Percentiles rank a stretch among this genome's conserved stretches.
Conservation (phyloP, 2,797 vertebrate species). For the Crenuchus spilurus region DNA sequence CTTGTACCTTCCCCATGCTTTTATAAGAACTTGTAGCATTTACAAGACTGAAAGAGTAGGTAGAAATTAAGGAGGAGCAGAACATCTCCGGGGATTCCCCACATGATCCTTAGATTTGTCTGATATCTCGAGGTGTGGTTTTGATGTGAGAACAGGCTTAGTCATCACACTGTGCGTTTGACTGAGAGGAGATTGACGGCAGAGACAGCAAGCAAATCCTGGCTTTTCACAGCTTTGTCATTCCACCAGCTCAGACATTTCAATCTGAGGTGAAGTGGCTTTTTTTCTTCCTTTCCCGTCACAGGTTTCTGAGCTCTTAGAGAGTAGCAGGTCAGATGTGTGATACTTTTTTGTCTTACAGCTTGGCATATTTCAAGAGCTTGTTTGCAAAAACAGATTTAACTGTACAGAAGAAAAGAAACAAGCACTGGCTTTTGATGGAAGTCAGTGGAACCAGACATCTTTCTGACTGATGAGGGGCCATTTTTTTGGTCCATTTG, state of each 20-base stretch:
- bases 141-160: conserved; percentile 71
- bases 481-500: too few relatives aligned
- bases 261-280: conserved; percentile 41
- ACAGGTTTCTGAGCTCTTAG: background rate
- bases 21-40: background rate
- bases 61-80: conserved; percentile 10
- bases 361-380: background rate
- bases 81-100: conserved; percentile 64
- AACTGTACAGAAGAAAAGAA: too few relatives aligned
- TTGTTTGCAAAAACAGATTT: too few relatives aligned
- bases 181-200: conserved; percentile 54
- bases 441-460: too few relatives aligned
- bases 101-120: conserved; percentile 72
- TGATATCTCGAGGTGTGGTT: conserved; percentile 72
- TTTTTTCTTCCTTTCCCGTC: conserved; percentile 24
- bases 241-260: conserved; percentile 32
- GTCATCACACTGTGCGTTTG: conserved; percentile 52
- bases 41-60: background rate
- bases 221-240: conserved; percentile 50
- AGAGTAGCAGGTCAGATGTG: conserved; percentile 8
- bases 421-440: too few relatives aligned
- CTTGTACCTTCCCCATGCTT: background rate
- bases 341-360: background rate
- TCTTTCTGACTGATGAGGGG: too few relatives aligned
- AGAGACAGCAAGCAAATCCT: conserved; percentile 61